phyloP scores from a whole-genome alignment of 2,888 invertebrate genomes.

The Napeogenes sylphis region DNA sequence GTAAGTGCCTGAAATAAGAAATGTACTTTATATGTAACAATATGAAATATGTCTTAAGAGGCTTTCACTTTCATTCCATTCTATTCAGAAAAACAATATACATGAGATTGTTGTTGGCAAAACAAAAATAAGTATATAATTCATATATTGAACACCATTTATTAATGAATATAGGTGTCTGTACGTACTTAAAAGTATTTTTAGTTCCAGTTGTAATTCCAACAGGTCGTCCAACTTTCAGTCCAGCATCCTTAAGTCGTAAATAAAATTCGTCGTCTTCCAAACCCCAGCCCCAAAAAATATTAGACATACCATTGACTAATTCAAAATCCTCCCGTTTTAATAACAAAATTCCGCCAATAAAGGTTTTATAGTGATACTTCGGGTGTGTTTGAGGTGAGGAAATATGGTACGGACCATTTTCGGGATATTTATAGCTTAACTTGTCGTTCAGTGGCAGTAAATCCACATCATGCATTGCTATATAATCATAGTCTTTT shows the following conservation, averaged over 20 bases:
- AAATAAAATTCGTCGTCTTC: conserved; percentile 99
- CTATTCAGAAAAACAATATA: too few species aligned
- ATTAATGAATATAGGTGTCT: too few species aligned
- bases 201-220: conserved; percentile 90
- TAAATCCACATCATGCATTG: conserved; percentile 99
- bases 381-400: conserved; percentile 95
- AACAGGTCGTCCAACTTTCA: conserved; percentile 84
- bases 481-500: conserved; percentile 92
- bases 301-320: conserved; percentile 97
- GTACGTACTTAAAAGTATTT: conserved; percentile 87
- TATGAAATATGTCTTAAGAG: too few species aligned
- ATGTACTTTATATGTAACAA: not conserved
- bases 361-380: conserved; percentile 96
- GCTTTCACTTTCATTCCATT: too few species aligned
- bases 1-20: conserved; percentile 84
- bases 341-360: conserved; percentile 96
- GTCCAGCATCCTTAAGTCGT: conserved; percentile 88
- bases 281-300: conserved; percentile 99
- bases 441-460: conserved; percentile 92
- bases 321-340: conserved; percentile 86
- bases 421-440: conserved; percentile 82
- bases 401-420: conserved; percentile 91
- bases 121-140: too few species aligned
- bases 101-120: too few species aligned
- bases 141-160: too few species aligned